Evolutionary conservation across 1,140 invertebrate genomes (phyloP).

Genomic region (Heliothis subflexa): DNA sequence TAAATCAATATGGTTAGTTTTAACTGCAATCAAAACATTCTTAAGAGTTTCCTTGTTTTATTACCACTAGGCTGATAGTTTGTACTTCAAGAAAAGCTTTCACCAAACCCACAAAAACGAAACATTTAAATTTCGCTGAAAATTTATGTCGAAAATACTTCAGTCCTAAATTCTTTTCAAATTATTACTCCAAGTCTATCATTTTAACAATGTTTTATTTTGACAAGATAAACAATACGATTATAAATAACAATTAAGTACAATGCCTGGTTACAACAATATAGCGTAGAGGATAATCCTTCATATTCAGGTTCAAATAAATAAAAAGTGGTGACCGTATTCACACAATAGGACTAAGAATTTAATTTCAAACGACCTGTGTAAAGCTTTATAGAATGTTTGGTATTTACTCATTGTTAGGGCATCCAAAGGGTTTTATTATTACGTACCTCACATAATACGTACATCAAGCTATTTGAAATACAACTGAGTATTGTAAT

Average conservation of each 20-base stretch:
- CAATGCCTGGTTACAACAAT: neutral
- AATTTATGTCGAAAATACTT: too few species aligned
- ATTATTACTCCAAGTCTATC: too few species aligned
- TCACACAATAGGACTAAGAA: neutral
- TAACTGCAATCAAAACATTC: too few species aligned
- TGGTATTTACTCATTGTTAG: neutral
- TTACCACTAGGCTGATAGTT: too few species aligned
- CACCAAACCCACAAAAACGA: too few species aligned
- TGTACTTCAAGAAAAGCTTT: too few species aligned
- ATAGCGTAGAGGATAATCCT: conserved; percentile 11
- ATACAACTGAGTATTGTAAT: neutral
- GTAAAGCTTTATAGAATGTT: neutral
- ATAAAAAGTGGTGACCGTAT: conserved; percentile 15
- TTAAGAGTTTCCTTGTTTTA: too few species aligned
- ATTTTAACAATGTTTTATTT: neutral
- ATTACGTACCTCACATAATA: neutral
- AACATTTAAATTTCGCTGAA: too few species aligned
- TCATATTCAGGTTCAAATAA: neutral
- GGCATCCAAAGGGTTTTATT: neutral
- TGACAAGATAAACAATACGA: neutral
- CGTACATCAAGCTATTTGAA: neutral
- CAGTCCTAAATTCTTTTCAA: too few species aligned
- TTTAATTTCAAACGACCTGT: neutral
- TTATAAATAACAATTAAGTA: neutral
- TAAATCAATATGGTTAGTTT: too few species aligned